These are phyloP conservation scores for Pomatostomus ruficeps DNA, from an alignment of 2,113 vertebrate genomes.

Conservation along the genomic window DNA sequence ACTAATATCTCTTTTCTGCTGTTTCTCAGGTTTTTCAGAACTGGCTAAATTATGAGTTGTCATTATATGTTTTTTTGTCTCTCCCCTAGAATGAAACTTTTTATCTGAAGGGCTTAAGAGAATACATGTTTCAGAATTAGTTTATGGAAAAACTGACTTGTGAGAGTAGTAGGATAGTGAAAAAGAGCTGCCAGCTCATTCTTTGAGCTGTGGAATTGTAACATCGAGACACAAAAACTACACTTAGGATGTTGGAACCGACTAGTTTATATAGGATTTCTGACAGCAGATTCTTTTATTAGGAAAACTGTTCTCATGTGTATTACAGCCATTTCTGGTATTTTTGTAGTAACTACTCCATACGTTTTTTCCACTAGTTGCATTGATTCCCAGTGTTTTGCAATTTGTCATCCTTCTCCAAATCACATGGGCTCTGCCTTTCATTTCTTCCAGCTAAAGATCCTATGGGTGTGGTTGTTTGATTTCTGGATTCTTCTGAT, in stretches of 20 bases:
- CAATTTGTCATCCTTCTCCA: neutral
- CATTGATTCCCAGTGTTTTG: neutral
- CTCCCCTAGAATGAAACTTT: neutral
- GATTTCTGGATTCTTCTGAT: neutral
- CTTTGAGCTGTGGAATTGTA: neutral
- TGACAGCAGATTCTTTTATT: neutral
- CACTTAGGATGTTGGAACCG: neutral
- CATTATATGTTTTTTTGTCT: accelerated
- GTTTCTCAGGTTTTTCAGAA: neutral
- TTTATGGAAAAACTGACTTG: neutral
- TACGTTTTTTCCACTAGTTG: neutral
- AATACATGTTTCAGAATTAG: neutral
- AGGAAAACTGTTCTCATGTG: neutral
- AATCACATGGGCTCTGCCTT: neutral
- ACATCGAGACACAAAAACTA: neutral
- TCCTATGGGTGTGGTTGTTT: neutral
- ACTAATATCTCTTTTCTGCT: neutral
- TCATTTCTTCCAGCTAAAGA: neutral
- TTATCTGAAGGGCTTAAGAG: neutral
- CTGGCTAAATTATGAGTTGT: neutral
- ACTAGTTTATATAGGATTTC: neutral
- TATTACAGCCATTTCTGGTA: neutral
- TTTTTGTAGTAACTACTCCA: neutral
- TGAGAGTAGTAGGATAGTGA: neutral
- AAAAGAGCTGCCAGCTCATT: neutral